Conservation (phyloP, 92 coral and sea anemone species). For the Diadumene lineata region DNA sequence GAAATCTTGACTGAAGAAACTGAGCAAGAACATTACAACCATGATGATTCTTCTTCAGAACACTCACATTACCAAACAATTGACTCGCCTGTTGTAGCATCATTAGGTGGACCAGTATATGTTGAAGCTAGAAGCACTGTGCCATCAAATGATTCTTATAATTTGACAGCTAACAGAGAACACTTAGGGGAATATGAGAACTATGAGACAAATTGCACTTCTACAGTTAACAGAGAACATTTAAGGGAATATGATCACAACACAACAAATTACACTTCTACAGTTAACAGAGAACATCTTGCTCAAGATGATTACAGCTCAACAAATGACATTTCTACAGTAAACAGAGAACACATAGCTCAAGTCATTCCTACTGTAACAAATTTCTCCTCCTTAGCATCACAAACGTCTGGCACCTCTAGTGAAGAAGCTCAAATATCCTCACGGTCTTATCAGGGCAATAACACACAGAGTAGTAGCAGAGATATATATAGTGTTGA, state of each 20-base stretch:
- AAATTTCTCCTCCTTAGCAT: not conserved
- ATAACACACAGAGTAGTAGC: too few relatives aligned
- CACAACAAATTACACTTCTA: not conserved
- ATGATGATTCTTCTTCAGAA: constrained; percentile 22
- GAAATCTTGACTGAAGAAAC: not conserved
- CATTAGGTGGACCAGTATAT: constrained; percentile 9
- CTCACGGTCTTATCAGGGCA: too few relatives aligned
- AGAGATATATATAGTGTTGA: too few relatives aligned
- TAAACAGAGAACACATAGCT: not conserved
- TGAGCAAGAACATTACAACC: constrained; percentile 17
- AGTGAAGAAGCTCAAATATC: too few relatives aligned
- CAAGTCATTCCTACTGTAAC: not conserved
- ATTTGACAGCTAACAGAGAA: not conserved
- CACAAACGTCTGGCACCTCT: too few relatives aligned
- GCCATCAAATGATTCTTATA: not conserved
- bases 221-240: not conserved
- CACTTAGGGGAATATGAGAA: not conserved
- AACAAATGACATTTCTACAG: not conserved
- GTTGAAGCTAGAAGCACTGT: not conserved
- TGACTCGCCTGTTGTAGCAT: constrained; percentile 25
- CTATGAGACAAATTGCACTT: not conserved
- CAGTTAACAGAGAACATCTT: not conserved
- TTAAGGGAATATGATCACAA: not conserved
- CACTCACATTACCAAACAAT: constrained; percentile 14
- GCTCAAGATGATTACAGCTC: not conserved